phyloP scores from a whole-genome alignment of 2,888 invertebrate species.

The Adelphocoris suturalis region DNA sequence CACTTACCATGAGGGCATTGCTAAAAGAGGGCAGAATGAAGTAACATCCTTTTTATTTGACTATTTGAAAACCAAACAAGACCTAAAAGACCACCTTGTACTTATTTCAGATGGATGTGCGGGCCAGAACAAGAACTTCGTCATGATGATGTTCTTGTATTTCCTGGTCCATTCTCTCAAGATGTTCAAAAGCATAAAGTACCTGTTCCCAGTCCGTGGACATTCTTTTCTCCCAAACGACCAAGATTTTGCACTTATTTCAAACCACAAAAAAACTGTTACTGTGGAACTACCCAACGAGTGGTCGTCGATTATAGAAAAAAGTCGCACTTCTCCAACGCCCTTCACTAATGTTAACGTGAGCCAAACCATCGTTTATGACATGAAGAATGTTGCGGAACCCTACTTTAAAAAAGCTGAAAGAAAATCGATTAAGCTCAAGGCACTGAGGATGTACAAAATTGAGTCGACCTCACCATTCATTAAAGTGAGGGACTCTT shows the following conservation, averaged over 20 bases:
- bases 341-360: not conserved
- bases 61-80: constrained; percentile 1
- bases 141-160: not conserved
- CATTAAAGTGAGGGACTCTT: constrained; percentile 29
- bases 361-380: not conserved
- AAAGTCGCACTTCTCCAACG: too few relatives aligned
- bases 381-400: constrained; percentile 24
- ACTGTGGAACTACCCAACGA: not conserved
- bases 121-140: constrained; percentile 28
- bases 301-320: not conserved
- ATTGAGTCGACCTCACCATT: constrained; percentile 33
- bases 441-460: constrained; percentile 38
- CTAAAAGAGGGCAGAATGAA: constrained; percentile 21
- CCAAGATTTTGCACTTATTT: constrained; percentile 14
- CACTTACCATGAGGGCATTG: constrained; percentile 8
- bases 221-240: constrained; percentile 31
- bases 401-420: not conserved
- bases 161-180: not conserved
- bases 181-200: not conserved
- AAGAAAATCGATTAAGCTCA: not conserved
- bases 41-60: constrained; percentile 35
- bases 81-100: not conserved
- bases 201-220: constrained; percentile 36
- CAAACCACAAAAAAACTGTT: not conserved
- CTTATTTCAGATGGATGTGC: constrained; percentile 16